A percentile compares a stretch with the other conserved stretches of the same genome.
Evolutionary conservation across 2,888 invertebrate genomes (phyloP).

Genomic region (Hesperia comma): DNA sequence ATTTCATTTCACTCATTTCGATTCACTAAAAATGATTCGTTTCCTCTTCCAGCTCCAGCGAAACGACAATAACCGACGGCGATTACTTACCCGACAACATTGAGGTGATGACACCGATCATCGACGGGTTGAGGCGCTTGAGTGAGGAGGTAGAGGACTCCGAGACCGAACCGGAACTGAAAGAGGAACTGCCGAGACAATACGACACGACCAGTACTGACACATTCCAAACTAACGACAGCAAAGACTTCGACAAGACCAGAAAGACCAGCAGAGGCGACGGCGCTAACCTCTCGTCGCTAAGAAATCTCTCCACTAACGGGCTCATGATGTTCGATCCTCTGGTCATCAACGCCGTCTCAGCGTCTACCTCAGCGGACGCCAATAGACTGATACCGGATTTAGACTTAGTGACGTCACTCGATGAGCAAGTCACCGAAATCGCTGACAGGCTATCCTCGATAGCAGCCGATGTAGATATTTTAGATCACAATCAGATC

Average conservation of each 20-base stretch:
- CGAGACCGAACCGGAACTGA: conserved; percentile 47
- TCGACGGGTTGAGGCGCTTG: conserved; percentile 72
- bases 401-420: conserved; percentile 74
- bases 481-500: conserved; percentile 63
- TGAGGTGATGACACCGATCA: conserved; percentile 78
- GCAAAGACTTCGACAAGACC: conserved; percentile 52
- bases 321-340: conserved; percentile 81
- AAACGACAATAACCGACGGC: conserved; percentile 69
- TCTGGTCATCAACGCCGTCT: conserved; percentile 70
- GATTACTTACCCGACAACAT: conserved; percentile 80
- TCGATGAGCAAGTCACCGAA: conserved; percentile 80
- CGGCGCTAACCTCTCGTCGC: conserved; percentile 64
- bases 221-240: conserved; percentile 67
- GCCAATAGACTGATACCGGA: conserved; percentile 69
- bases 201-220: conserved; percentile 60
- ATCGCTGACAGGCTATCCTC: conserved; percentile 77
- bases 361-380: conserved; percentile 58
- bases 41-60: conserved; percentile 62
- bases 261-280: conserved; percentile 72
- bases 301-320: conserved; percentile 76
- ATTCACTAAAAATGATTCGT: neutral
- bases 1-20: too few species aligned
- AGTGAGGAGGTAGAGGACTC: conserved; percentile 55
- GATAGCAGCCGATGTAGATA: conserved; percentile 69
- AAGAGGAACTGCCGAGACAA: conserved; percentile 40